Evolutionary conservation across 2,113 vertebrate genomes (phyloP), one percentile per base, ranked within the genome.

Genomic region (Oreotrochilus melanogaster): DNA sequence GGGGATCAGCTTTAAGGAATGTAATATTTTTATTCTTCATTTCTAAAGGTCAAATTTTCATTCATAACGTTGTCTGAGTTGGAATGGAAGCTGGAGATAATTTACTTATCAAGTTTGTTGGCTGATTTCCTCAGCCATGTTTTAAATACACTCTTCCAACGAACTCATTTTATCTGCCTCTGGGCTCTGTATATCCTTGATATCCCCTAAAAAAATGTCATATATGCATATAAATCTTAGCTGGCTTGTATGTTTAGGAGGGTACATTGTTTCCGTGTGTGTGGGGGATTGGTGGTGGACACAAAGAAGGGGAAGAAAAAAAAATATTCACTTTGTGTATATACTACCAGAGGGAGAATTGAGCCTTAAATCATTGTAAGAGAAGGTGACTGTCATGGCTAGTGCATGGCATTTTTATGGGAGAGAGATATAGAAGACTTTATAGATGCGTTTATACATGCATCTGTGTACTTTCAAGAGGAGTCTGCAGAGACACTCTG

Each of bases 31-130:
- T 54, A 23, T n/a, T 70, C 42, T 74, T 86, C 28, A 28, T 7
- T 56, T 50, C 11, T 56, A 72, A 19, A 64, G 48, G 19, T 25
- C 25, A 6, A 22, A 78, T 86, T 69, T 50, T 25, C 14, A 65
- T 31, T 82, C 16, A 18, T 56, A 28, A 28, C 39, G 3, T 58
- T 37, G 22, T 45, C 18, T 60, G 22, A 28, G 17, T 33, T 64
- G 21, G 14, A 54, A 89, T 43, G 12, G 47, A 60, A 51, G 22
- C 42, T 56, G 56, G 24, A 78, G 28, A 42, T 39, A 5, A 17
- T 27, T 6, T 35, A 43, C 14, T 9, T 5, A 6, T 66, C 51
- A 64, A 86, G 18, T 16, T 27, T 11, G 17, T n/a, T 0, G 0
- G 4, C 25, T 78, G 30, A n/a, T 45, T 60, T 74, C 51, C 18